Base-by-base conservation (phyloP, 1,140 invertebrate species). In the Drosophila bipectinata region DNA sequence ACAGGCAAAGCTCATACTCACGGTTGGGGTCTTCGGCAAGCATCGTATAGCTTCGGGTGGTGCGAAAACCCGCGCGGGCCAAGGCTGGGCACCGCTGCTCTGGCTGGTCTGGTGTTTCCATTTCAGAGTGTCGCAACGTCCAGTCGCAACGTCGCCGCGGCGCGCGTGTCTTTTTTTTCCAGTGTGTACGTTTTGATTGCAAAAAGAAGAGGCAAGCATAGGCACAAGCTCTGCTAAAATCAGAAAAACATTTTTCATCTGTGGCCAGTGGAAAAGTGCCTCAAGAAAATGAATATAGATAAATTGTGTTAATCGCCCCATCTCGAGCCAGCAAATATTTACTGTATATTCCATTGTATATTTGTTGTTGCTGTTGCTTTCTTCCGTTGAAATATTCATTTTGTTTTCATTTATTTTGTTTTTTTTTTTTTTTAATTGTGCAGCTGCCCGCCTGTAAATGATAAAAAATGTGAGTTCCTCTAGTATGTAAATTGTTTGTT, bases 161-260 rank as follows among this genome's bases (percentile, higher is more conserved):
- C 79, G 77, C 75, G 66, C 79, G 76, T 32, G 34, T 47, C 15
- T 21, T 69, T 72, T 72, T 69, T 81, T 77, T 83, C 73, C 59
- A 51, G 62, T 82, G 58, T 83, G 79, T 83, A 52, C 69, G 63
- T 82, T 79, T 82, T 75, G 80, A 82, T 82, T 82, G 80, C 79
- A 84, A 84, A 84, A 82, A 82, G 26, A 49, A 74, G 44, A 47
- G 18, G 44, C 44, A 66, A 55, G 61, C 53, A 79, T 14, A 67
- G 52, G 44, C 49, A 18, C 15, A 73, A 69, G 34, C 26, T 32
- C 69, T 44, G 66, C 63, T 57, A 26, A 72, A 80, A 47, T 8
- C 44, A 9, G 44, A 44, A 47, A 80, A 80, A 76, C 47, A 74
- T 51, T 74, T 82, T 75, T 55, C 34, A 74, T 74, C 49, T 15